These are phyloP conservation scores for Epsilonema sp. DNA, from an alignment of 2,888 invertebrate species.

Conservation along the genomic window DNA sequence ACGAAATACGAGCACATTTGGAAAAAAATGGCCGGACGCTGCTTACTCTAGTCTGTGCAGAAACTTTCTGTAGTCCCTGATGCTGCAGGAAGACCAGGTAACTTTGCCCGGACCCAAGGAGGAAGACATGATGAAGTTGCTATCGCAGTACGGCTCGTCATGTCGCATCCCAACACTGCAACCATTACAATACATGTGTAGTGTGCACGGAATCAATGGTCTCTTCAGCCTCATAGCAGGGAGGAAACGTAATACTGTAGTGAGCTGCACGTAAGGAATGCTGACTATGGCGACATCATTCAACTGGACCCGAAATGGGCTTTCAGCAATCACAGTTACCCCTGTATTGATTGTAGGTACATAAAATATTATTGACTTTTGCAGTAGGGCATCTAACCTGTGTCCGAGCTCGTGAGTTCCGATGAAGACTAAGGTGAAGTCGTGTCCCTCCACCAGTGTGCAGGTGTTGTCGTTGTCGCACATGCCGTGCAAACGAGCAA, in stretches of 20 bases:
- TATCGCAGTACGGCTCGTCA: constrained; percentile 27
- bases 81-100: constrained; percentile 25
- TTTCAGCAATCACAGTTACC: too few relatives aligned
- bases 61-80: constrained; percentile 26
- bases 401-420: constrained; percentile 28
- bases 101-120: constrained; percentile 28
- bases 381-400: constrained; percentile 14
- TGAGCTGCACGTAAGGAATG: too few relatives aligned
- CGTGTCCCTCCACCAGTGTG: constrained; percentile 20
- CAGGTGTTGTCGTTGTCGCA: constrained; percentile 28
- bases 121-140: constrained; percentile 25
- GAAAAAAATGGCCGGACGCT: too few relatives aligned
- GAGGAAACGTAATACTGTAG: too few relatives aligned
- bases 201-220: too few relatives aligned
- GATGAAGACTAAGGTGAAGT: constrained; percentile 28
- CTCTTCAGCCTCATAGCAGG: too few relatives aligned
- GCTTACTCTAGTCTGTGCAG: constrained; percentile 19
- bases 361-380: too few relatives aligned
- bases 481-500: constrained; percentile 26
- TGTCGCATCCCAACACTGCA: constrained; percentile 26
- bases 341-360: too few relatives aligned
- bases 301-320: too few relatives aligned
- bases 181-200: too few relatives aligned
- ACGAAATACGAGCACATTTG: too few relatives aligned
- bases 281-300: too few relatives aligned